phyloP scores from a whole-genome alignment of 2,888 invertebrate genomes.

The Neoaliturus tenellus region DNA sequence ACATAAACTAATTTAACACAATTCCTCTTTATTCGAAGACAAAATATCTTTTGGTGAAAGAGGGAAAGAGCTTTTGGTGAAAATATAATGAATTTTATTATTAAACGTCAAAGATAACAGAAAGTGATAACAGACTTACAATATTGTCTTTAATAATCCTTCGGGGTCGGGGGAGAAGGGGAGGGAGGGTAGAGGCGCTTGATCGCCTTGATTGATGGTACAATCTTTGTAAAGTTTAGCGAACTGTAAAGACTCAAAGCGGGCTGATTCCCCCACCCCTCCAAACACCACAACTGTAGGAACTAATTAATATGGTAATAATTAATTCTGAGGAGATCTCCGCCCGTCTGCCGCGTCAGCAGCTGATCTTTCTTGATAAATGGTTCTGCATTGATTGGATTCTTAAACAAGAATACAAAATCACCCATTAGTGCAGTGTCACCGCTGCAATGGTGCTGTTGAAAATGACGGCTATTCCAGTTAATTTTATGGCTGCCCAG shows the following conservation, averaged over 20 bases:
- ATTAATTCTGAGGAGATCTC: conserved; percentile 40
- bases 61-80: neutral
- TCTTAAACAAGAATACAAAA: neutral
- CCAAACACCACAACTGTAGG: conserved; percentile 41
- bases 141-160: conserved; percentile 38
- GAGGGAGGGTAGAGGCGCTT: neutral
- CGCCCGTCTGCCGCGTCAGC: conserved; percentile 29
- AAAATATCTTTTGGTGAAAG: neutral
- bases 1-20: no score
- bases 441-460: no score
- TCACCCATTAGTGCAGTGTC: no score
- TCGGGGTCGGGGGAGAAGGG: no score
- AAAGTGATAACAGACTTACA: conserved; percentile 20
- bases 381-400: conserved; percentile 27
- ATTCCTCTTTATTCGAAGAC: no score
- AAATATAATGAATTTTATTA: conserved; percentile 16
- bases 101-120: conserved; percentile 21
- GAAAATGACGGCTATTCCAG: no score
- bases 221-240: conserved; percentile 48
- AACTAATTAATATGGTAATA: conserved; percentile 51
- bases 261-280: conserved; percentile 29
- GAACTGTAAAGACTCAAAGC: conserved; percentile 44
- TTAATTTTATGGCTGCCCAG: no score
- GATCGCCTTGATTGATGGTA: conserved; percentile 43
- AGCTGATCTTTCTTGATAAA: conserved; percentile 40